Base-by-base conservation (phyloP, 2,113 vertebrate genomes). In the Prionailurus bengalensis region DNA sequence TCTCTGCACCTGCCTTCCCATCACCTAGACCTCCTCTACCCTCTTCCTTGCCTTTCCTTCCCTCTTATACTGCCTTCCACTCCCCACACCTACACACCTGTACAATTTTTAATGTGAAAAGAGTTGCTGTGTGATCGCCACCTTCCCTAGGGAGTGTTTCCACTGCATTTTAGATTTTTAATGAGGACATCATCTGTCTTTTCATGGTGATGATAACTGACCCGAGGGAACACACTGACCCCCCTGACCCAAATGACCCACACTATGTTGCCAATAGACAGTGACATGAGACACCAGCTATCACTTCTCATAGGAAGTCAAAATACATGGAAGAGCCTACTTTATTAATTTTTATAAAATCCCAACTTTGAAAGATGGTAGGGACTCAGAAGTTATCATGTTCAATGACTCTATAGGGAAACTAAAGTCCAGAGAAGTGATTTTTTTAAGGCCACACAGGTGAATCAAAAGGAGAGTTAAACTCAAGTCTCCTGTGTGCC, bases 341-440 rank as follows among this genome's bases (percentile, higher is more conserved):
- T 88, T 84, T 84, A 66, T 78, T 61, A 15, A 85, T 45, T 82
- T 89, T 51, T 65, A 55, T 76, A 83, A 65, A 90, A 61, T 48
- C 27, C 33, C 51, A 73, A 81, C 25, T 93, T 85, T 86, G 79
- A 80, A 89, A 95, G 63, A 63, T 82, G 80, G 55, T 74, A 83
- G 61, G 7, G 33, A 65, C 66, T 73, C 25, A 81, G 25, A 42
- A 55, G 68, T 74, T 42, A 86, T 27, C 82, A 39, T 68, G 1
- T 80, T 86, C n/a, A 73, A 0, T 85, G 53, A 16, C 73, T 84
- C 51, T 27, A 0, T 55, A n/a, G n/a, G 27, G 80, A 89, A 93
- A 65, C 12, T 33, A 48, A 91, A 71, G 15, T 7, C 23, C 53
- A 27, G 65, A 95, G 29, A 91, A 89, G 68, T 51, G 31, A n/a